Evolutionary conservation across 1,140 invertebrate genomes (phyloP).

Genomic region (Triops cancriformis): DNA sequence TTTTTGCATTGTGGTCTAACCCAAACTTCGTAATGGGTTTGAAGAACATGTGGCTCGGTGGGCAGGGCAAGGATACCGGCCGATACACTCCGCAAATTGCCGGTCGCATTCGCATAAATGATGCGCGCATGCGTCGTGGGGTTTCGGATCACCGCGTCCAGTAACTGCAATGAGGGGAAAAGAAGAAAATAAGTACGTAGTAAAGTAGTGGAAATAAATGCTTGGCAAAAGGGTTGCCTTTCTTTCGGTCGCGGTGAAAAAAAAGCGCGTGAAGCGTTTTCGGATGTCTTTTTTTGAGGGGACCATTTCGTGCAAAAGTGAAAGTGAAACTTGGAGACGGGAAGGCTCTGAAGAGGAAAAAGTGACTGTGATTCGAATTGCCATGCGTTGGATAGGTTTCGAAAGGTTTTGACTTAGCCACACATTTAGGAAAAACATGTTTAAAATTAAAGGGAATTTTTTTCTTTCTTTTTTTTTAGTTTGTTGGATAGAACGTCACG

Average conservation of each 20-base stretch:
- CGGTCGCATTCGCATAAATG: constrained; percentile 78
- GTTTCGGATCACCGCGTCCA: constrained; percentile 54
- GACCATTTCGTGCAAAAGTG: too few species aligned
- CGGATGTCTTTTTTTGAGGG: too few species aligned
- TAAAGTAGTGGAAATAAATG: too few species aligned
- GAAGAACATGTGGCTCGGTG: constrained; percentile 41
- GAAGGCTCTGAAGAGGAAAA: too few species aligned
- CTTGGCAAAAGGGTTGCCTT: not conserved
- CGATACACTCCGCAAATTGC: constrained; percentile 65
- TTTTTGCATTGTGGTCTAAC: not conserved
- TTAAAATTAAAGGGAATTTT: too few species aligned
- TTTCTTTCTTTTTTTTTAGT: constrained; percentile 18
- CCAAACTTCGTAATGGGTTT: constrained; percentile 26
- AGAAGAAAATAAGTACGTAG: not conserved
- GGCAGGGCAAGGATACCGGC: constrained; percentile 62
- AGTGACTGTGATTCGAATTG: too few species aligned
- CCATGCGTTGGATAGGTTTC: too few species aligned
- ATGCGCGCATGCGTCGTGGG: constrained; percentile 54
- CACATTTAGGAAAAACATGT: constrained; percentile 6
- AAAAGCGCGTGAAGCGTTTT: too few species aligned
- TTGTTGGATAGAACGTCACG: too few species aligned
- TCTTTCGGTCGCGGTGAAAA: not conserved
- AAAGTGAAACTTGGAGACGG: too few species aligned
- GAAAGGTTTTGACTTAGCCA: not conserved
- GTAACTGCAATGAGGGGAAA: constrained; percentile 44